These are phyloP conservation scores for Oryctes rhinoceros DNA, from an alignment of 1,140 invertebrate genomes.

Conservation along the genomic window DNA sequence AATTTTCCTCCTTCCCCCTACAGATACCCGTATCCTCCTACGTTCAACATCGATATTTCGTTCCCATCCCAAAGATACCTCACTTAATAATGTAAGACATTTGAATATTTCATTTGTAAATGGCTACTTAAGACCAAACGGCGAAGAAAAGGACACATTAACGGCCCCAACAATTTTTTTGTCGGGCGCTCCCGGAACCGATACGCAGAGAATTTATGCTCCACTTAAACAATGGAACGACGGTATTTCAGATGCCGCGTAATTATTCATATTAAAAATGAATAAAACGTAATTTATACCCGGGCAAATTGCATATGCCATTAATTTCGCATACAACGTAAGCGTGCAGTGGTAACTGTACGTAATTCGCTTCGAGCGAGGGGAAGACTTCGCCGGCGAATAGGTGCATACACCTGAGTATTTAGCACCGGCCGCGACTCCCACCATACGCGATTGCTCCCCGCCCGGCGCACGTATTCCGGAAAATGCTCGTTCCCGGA, in stretches of 20 bases:
- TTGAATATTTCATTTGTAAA: slow-evolving; percentile 6
- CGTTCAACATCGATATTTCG: too few relatives aligned
- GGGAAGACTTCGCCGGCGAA: background rate
- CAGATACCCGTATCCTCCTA: too few relatives aligned
- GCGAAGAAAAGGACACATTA: background rate
- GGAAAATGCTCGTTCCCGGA: background rate
- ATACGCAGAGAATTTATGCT: background rate
- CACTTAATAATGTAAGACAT: background rate
- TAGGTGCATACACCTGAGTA: background rate
- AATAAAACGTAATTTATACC: slow-evolving; percentile 29
- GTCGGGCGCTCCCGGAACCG: background rate
- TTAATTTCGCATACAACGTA: background rate
- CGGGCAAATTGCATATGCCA: background rate
- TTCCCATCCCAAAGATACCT: too few relatives aligned
- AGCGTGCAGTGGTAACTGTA: background rate
- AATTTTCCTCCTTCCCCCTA: too few relatives aligned
- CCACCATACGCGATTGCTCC: background rate
- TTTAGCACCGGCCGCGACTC: background rate
- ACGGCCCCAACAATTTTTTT: background rate
- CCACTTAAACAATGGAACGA: slow-evolving; percentile 28
- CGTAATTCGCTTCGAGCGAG: background rate
- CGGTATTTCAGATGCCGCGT: slow-evolving; percentile 2
- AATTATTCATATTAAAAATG: slow-evolving; percentile 36
- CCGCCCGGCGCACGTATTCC: background rate
- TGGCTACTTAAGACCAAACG: background rate